phyloP scores from a whole-genome alignment of 2,888 invertebrate species.

The Kryphioiulus occultus region DNA sequence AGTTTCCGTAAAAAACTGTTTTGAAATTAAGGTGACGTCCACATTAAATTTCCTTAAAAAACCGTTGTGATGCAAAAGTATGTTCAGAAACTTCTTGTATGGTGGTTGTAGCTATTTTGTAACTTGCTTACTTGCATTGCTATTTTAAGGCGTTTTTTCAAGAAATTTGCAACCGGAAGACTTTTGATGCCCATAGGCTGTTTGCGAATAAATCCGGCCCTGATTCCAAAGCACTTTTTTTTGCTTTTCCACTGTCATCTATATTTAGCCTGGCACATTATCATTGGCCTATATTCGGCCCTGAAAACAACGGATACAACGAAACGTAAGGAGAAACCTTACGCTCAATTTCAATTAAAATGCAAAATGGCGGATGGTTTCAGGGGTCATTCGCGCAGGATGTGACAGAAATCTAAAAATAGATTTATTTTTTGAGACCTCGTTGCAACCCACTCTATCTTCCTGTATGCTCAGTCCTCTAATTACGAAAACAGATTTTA shows the following conservation, averaged over 20 bases:
- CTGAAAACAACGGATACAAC: not conserved
- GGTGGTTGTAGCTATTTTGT: too few species aligned
- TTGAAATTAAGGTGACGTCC: too few species aligned
- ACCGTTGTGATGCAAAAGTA: too few species aligned
- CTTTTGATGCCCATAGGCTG: too few species aligned
- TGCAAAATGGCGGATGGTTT: not conserved
- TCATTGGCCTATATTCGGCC: not conserved
- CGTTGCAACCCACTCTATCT: not conserved
- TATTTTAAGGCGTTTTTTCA: too few species aligned
- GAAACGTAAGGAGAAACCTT: not conserved
- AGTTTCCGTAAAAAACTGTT: too few species aligned
- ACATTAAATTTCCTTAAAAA: too few species aligned
- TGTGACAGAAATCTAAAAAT: not conserved
- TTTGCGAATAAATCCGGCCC: too few species aligned
- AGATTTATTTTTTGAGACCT: not conserved
- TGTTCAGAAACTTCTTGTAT: too few species aligned
- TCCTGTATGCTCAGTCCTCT: not conserved
- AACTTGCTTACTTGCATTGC: too few species aligned
- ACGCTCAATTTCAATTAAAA: not conserved
- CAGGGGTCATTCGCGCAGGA: not conserved
- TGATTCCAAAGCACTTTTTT: not conserved
- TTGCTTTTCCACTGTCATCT: not conserved
- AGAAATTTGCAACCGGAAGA: too few species aligned
- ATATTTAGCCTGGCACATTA: slow-evolving; percentile 16
- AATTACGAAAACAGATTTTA: not conserved